Evolutionary conservation across 2,888 invertebrate species (phyloP), one percentile per base, ranked within the genome.

Genomic region (Anaspis maculata): DNA sequence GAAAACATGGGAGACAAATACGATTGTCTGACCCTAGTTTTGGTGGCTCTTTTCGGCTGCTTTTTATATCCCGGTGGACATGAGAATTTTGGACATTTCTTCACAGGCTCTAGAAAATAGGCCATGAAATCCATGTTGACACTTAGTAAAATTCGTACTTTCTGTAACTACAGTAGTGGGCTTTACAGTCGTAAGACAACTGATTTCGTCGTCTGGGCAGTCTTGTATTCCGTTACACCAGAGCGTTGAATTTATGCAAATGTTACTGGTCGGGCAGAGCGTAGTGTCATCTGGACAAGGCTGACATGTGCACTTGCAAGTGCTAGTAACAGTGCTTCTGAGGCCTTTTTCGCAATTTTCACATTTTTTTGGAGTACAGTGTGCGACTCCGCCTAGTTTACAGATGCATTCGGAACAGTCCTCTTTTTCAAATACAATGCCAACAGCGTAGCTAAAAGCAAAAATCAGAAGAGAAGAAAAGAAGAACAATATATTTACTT

Each of bases 141-240:
- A 7, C n/a, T 9, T 14, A 23, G 15, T 15, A 25, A 25, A 12
- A 24, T 7, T 9, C 6, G 5, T 19, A 33, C 33, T 33, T 27
- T 33, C 23, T 5, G 33, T 27, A 6, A 19, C 22, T n/a, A n/a
- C 1, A 72, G 77, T 33, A 83, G 72, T 77, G 56, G 32, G 35
- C 22, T 23, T 28, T 5, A 25, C 12, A 1, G 61, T 53, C 12
- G 65, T 60, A 16, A 57, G 53, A 50, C 89, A 90, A 35, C 75
- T 66, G 2, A 65, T 61, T 63, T 90, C 90, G 58, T 90, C 90
- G 53, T 89, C 88, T 0, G 83, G 78, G 51, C 90, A 90, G 61
- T 90, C 82, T 41, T 76, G 72, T 0, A 85, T 66, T 0, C 86
- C 87, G 56, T 90, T 79, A 56, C 90, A 90, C 88, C 89, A 89